Percentiles rank a stretch among this genome's conserved stretches.
Conservation (phyloP, 2,113 vertebrate genomes). For the Protobothrops mucrosquamatus region DNA sequence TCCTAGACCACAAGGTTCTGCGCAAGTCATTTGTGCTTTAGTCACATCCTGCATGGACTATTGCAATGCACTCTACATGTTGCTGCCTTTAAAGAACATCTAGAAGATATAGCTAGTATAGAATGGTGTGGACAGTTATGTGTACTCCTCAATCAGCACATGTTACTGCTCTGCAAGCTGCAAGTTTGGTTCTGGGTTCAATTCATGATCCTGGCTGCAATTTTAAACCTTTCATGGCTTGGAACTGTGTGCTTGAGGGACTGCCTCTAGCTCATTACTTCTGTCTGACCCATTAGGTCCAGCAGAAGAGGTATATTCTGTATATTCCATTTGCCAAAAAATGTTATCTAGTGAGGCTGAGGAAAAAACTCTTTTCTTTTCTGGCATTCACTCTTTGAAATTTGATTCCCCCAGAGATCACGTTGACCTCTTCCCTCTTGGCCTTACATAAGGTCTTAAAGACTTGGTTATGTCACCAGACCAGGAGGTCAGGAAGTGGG, state of each 20-base stretch:
- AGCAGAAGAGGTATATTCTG: background rate
- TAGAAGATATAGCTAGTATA: background rate
- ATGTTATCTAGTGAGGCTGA: background rate
- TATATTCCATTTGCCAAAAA: background rate
- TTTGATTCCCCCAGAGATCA: background rate
- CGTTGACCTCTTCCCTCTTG: background rate
- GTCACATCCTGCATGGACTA: background rate
- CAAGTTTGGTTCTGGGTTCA: background rate
- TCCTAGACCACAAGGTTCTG: background rate
- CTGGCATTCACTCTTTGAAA: background rate
- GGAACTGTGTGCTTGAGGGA: background rate
- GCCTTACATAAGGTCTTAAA: background rate
- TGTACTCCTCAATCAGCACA: background rate
- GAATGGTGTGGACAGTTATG: background rate
- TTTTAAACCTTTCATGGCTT: background rate
- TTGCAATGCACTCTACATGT: background rate
- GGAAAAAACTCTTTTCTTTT: background rate
- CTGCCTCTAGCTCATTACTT: background rate
- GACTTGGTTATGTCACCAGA: background rate
- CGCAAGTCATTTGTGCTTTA: background rate
- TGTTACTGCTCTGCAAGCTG: background rate
- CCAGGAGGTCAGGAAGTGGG: background rate
- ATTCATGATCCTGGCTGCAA: background rate
- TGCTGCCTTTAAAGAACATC: background rate
- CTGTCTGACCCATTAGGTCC: background rate